These are phyloP conservation scores for Sylvia borin DNA, from an alignment of 2,797 vertebrate species.

Conservation along the genomic window DNA sequence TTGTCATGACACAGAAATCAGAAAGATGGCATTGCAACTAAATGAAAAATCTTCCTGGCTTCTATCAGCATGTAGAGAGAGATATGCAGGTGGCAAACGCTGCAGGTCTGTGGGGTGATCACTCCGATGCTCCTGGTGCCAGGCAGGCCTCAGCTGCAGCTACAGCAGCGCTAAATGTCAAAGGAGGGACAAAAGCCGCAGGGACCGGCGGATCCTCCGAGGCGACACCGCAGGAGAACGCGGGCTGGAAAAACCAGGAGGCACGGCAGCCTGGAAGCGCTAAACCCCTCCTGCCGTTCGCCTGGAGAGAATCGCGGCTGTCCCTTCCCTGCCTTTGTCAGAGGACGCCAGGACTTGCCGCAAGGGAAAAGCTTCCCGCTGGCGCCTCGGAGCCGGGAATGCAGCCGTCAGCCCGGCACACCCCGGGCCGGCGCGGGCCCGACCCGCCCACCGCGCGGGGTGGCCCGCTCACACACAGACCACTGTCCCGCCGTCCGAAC, in stretches of 20 bases:
- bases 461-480: background rate
- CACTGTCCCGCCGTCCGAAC: background rate
- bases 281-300: fast-evolving
- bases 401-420: background rate
- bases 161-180: fast-evolving
- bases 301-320: background rate
- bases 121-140: fast-evolving
- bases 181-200: background rate
- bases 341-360: background rate
- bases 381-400: background rate
- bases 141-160: background rate
- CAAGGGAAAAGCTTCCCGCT: background rate
- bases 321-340: background rate
- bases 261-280: background rate
- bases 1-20: background rate
- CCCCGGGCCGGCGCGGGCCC: background rate
- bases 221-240: background rate
- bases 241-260: background rate
- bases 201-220: fast-evolving
- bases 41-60: background rate
- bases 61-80: background rate
- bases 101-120: fast-evolving
- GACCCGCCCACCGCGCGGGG: background rate
- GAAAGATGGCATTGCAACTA: background rate
- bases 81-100: fast-evolving